These are phyloP conservation scores for Larimichthys crocea DNA, from an alignment of 2,113 vertebrate species.

Conservation along the genomic window DNA sequence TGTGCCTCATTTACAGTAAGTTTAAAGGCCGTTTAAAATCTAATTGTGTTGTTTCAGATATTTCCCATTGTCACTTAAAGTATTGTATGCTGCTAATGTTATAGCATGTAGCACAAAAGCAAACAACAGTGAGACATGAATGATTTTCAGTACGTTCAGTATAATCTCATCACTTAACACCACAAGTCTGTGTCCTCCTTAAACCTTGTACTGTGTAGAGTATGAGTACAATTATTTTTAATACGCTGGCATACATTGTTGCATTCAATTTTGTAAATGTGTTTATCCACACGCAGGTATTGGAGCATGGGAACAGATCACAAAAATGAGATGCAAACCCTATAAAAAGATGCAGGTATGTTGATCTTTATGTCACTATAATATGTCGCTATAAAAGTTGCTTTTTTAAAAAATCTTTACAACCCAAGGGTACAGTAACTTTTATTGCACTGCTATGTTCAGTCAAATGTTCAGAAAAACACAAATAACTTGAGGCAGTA, in stretches of 20 bases:
- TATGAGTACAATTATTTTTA: conserved; percentile 1
- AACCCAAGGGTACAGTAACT: not conserved
- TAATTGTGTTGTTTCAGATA: not conserved
- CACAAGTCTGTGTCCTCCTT: not conserved
- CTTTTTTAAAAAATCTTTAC: conserved; percentile 6
- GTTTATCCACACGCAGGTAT: conserved; percentile 83
- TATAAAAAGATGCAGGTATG: conserved; percentile 96
- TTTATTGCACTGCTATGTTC: not conserved
- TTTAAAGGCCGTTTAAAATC: not conserved
- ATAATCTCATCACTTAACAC: not conserved
- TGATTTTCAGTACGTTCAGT: not conserved
- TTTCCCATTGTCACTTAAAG: not conserved
- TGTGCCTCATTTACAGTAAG: not conserved
- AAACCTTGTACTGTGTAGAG: not conserved
- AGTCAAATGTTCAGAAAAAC: conserved; percentile 17
- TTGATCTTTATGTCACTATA: conserved; percentile 1
- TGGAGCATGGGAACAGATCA: conserved; percentile 94
- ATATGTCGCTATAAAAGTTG: not conserved
- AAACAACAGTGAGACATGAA: not conserved
- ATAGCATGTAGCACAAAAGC: not conserved
- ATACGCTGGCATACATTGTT: not conserved
- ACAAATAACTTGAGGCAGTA: not conserved
- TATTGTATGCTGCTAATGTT: not conserved
- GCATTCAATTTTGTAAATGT: conserved; percentile 2
- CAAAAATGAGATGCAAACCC: conserved; percentile 90